Percentiles rank a stretch among this genome's conserved stretches.
phyloP scores from a whole-genome alignment of 2,888 invertebrate genomes.

The Cerceris rybyensis region DNA sequence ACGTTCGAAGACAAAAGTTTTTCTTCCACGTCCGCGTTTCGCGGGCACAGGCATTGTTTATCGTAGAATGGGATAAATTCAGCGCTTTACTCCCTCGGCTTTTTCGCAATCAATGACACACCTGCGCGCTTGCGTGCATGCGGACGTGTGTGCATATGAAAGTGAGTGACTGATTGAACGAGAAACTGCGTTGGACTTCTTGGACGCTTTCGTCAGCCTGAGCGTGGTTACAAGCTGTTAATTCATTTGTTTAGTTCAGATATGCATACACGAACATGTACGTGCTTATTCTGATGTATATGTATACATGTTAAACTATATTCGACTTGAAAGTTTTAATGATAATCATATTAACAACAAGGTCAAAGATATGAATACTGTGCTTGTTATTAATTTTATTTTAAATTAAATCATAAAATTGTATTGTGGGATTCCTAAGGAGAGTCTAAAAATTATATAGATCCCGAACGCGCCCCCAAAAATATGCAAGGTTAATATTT shows the following conservation, averaged over 20 bases:
- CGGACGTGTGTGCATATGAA: neutral
- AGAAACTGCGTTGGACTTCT: neutral
- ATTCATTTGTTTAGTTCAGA: neutral
- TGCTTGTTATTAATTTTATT: too few species aligned
- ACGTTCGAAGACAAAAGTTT: neutral
- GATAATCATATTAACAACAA: too few species aligned
- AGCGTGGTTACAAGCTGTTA: neutral
- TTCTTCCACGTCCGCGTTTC: neutral
- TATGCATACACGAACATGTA: neutral
- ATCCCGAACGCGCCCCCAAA: too few species aligned
- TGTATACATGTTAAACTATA: neutral
- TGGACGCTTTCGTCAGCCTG: neutral
- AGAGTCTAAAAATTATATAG: too few species aligned
- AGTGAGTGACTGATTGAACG: neutral
- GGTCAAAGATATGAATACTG: too few species aligned
- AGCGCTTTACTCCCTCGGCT: neutral
- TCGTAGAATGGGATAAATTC: neutral
- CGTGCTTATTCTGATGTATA: neutral
- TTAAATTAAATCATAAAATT: too few species aligned
- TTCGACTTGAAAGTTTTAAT: neutral
- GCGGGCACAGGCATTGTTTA: neutral
- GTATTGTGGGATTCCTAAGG: too few species aligned
- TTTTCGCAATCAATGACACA: constrained; percentile 1
- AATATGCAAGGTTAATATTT: too few species aligned
- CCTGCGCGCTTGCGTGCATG: neutral